Evolutionary conservation across 35 echinoderm and acorn worm species (phyloP), one percentile per base, ranked within the genome.

Genomic region (Acanthaster planci): DNA sequence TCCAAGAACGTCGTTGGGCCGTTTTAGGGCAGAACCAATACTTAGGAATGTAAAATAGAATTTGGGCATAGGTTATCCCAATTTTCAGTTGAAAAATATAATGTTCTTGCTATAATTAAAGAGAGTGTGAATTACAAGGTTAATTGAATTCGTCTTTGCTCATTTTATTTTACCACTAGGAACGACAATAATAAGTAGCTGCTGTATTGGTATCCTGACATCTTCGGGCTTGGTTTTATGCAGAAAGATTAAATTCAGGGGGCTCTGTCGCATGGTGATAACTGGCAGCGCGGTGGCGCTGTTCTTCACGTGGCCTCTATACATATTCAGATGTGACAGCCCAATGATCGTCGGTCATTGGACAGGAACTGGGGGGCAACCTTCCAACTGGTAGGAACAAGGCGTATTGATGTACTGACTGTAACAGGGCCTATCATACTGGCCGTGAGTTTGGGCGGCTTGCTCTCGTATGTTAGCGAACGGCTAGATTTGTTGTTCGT

Each of bases 301-400:
- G 80, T 81, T 80, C 15, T 50, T 89, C 16, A 64, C 51, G 42
- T 89, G 87, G 87, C 39, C 55, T 14, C 80, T 89, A 5, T 83
- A 76, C 53, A 67, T 89, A 19, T 89, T 83, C 37, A 39, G 51
- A 50, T 84, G 87, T 39, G 44, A 32, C 9, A 80, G 82, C 9
- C 56, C 87, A 14, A 15, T 38, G 31, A 83, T 83, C 17, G 32
- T 35, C 17, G 53, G 27, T 0, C 52, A 22, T 40, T 38, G 39
- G 14, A 80, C 39, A 39, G 29, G 19, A 9, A 18, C 3, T 50
- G 39, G 51, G 6, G 29, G 26, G 21, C 21, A 19, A 44, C 29
- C 51, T 52, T 32, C 23, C 40, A 44, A 81, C 22, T 23, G 29
- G 27, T 44, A 32, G 1, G 75, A 17, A 15, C 35, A 18, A 39